These are phyloP conservation scores for Priocnemis perturbator DNA, from an alignment of 2,888 invertebrate genomes.

Conservation along the genomic window DNA sequence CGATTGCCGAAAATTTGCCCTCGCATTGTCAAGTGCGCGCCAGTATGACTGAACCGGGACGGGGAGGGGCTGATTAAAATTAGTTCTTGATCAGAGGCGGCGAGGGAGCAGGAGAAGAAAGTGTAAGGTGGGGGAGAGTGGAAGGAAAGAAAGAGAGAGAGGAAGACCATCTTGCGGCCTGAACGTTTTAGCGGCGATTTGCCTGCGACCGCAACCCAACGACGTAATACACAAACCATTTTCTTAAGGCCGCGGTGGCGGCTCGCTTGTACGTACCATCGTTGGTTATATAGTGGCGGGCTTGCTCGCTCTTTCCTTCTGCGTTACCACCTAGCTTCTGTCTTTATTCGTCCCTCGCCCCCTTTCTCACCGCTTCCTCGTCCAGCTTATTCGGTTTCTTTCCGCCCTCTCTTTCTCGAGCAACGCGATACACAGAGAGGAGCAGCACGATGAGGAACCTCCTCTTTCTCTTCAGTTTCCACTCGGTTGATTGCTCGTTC, in stretches of 20 bases:
- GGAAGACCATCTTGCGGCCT: slow-evolving; percentile 59
- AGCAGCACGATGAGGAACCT: slow-evolving; percentile 33
- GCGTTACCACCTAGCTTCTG: background rate
- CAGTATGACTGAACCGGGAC: no score
- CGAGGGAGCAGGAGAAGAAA: no score
- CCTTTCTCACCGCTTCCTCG: slow-evolving; percentile 10
- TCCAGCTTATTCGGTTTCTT: background rate
- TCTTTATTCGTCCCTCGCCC: slow-evolving; percentile 2
- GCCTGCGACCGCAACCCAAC: slow-evolving; percentile 69
- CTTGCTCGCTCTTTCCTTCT: slow-evolving; percentile 11
- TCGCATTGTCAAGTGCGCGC: no score
- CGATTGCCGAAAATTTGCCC: no score
- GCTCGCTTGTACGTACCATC: slow-evolving; percentile 53
- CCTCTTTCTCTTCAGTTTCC: slow-evolving; percentile 61
- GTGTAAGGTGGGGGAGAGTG: slow-evolving; percentile 4
- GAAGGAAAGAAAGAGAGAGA: background rate
- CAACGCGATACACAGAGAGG: slow-evolving; percentile 56
- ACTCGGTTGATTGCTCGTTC: slow-evolving; percentile 65
- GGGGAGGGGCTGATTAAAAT: no score
- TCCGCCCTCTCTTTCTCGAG: background rate
- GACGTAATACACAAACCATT: slow-evolving; percentile 68
- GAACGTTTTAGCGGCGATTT: slow-evolving; percentile 71
- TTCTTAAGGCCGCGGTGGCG: slow-evolving; percentile 54
- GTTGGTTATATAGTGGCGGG: slow-evolving; percentile 50
- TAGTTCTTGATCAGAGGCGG: no score